Evolutionary conservation across 2,113 vertebrate species (phyloP), one percentile per base, ranked within the genome.

Genomic region (Nyctibius bracteatus): DNA sequence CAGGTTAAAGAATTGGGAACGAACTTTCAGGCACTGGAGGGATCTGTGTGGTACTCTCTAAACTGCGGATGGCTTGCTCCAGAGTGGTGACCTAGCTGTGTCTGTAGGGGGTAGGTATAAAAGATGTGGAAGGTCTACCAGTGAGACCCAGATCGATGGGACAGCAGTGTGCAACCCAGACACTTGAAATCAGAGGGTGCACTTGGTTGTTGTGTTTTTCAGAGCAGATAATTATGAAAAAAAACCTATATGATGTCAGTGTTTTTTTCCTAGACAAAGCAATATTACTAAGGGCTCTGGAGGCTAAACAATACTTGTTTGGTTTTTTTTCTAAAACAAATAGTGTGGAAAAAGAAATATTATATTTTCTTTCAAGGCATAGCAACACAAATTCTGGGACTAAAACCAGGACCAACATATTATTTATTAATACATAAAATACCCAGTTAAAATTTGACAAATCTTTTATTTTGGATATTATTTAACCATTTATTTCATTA

Each of bases 81-180:
- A 4, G 27, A 14, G 44, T 5, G 30, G 8, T 41, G 54, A 21
- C 14, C 43, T 82, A 28, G 14, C 28, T 44, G 10, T 44, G 18
- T 25, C 15, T 16, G 3, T 15, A 9, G 6, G 2, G 11, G 2
- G 3, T 25, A 59, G 14, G 24, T 81, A 9, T 24, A 70, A 80
- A 77, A 61, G 7, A 8, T 5, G 3, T 47, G 27, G 25, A 70
- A 86, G 8, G 6, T 41, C 19, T 43, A 12, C 5, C n/a, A 35
- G 24, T 37, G 65, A 71, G 28, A 66, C 15, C 7, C 33, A 46
- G 8, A 18, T 5, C 1, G 2, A 25, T 0, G 54, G 4, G n/a
- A 44, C 31, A 81, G 14, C 44, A 54, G 11, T 3, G 17, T 62
- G 33, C 44, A 65, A 27, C 12, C 15, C 41, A 52, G 27, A 39